phyloP scores from a whole-genome alignment of 2,888 invertebrate species.

The Crematogaster levior region DNA sequence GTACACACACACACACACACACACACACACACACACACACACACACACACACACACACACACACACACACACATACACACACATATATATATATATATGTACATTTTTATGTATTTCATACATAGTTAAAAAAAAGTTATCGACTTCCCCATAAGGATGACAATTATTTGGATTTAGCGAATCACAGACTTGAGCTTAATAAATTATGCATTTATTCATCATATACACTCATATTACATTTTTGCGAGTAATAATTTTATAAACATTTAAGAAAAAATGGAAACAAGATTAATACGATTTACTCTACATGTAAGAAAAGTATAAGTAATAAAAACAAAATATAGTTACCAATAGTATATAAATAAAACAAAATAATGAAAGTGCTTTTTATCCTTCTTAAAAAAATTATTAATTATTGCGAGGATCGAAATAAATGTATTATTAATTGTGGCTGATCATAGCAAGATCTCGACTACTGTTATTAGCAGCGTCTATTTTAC shows the following conservation, averaged over 20 bases:
- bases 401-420: background rate
- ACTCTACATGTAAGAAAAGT: background rate
- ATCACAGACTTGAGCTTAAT: background rate
- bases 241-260: background rate
- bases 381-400: background rate
- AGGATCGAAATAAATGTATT: background rate
- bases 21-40: too few species aligned
- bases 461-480: background rate
- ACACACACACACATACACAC: too few species aligned
- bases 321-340: background rate
- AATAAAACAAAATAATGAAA: background rate
- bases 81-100: too few species aligned
- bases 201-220: background rate
- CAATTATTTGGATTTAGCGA: background rate
- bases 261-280: background rate
- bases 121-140: background rate
- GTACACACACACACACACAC: too few species aligned
- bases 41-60: too few species aligned
- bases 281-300: background rate
- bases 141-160: background rate
- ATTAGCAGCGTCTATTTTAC: background rate
- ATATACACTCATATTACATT: background rate
- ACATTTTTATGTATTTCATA: background rate
- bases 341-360: too few species aligned
- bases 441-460: background rate